Evolutionary conservation across 2,888 invertebrate genomes (phyloP).

Genomic region (Dioctria linearis): DNA sequence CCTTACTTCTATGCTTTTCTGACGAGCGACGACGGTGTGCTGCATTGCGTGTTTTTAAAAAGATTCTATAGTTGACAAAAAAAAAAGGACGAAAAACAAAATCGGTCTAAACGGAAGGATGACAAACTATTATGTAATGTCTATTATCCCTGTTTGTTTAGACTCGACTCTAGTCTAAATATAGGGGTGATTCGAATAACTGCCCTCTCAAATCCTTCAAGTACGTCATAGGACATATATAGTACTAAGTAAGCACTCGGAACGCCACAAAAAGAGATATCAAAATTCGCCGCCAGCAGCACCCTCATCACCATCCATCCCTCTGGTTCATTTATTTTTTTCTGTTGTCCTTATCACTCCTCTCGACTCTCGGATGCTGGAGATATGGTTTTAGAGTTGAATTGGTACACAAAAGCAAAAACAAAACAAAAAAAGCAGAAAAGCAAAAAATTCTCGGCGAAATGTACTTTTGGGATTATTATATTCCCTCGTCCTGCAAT

Average conservation of each 20-base stretch:
- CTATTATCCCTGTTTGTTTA: constrained; percentile 46
- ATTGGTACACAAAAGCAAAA: no score
- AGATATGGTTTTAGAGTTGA: no score
- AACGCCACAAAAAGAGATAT: constrained; percentile 7
- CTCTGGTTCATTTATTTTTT: neutral
- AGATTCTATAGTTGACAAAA: constrained; percentile 18
- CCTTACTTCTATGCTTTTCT: neutral
- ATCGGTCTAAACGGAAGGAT: constrained; percentile 5
- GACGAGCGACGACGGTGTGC: neutral
- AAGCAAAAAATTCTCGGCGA: no score
- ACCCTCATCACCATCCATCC: neutral
- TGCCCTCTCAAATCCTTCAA: constrained; percentile 8
- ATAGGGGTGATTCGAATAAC: constrained; percentile 17
- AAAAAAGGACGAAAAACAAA: neutral
- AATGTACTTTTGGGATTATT: no score
- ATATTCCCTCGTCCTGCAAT: no score
- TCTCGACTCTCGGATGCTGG: constrained; percentile 1
- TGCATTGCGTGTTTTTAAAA: constrained; percentile 16
- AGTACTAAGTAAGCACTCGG: neutral
- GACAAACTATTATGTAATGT: constrained; percentile 32
- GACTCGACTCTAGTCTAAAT: constrained; percentile 28
- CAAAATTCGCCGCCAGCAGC: neutral
- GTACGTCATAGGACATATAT: neutral
- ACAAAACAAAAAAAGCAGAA: no score
- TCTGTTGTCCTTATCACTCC: neutral